phyloP scores from a whole-genome alignment of 2,888 invertebrate species.

The Cephus nigrinus region DNA sequence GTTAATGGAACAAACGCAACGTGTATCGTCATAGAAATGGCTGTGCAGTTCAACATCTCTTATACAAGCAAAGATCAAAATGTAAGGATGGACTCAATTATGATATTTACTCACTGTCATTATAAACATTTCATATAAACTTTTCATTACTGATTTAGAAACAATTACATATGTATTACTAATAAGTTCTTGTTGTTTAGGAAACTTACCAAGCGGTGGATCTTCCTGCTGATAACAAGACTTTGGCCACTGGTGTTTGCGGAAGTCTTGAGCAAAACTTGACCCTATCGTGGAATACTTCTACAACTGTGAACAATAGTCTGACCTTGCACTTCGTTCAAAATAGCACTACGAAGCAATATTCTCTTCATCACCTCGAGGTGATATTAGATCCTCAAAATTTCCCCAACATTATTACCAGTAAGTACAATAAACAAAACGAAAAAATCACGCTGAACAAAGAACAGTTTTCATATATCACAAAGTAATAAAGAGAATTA shows the following conservation, averaged over 20 bases:
- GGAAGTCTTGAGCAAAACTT: conserved; percentile 56
- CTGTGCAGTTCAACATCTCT: conserved; percentile 73
- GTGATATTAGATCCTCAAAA: conserved; percentile 47
- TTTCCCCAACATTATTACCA: conserved; percentile 56
- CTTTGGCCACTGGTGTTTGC: conserved; percentile 65
- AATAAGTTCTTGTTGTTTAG: conserved; percentile 43
- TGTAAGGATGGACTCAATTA: not conserved
- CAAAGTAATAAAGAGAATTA: not conserved
- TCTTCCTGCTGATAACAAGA: conserved; percentile 63
- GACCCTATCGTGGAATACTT: conserved; percentile 62
- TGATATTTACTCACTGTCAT: not conserved
- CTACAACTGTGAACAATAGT: conserved; percentile 37
- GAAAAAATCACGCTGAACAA: not conserved
- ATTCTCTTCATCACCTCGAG: conserved; percentile 47
- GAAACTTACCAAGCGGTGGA: conserved; percentile 54
- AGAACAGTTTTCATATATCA: not conserved
- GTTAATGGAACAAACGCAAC: conserved; percentile 68
- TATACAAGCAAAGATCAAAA: conserved; percentile 57
- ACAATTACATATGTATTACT: not conserved
- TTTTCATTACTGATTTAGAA: not conserved
- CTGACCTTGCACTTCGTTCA: conserved; percentile 66
- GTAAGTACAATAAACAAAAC: conserved; percentile 36
- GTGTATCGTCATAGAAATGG: conserved; percentile 77
- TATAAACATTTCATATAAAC: not conserved
- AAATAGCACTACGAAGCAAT: conserved; percentile 56